Conservation (phyloP, 1,140 invertebrate genomes). For the Drosophila kohkoa region DNA sequence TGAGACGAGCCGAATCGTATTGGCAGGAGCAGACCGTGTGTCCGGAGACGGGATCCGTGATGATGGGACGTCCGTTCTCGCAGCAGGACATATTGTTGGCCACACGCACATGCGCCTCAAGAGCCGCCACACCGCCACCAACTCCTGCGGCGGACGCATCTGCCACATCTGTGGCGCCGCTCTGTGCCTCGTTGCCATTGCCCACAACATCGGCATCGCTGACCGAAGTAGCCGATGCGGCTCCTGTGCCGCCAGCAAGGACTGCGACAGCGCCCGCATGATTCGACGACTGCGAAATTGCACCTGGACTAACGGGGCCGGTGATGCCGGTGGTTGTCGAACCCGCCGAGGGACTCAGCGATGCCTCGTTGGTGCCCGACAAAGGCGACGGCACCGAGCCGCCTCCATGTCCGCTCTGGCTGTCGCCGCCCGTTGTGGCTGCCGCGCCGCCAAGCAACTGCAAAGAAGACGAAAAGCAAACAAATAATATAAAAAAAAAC, state of each 20-base stretch:
- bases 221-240: conserved; percentile 19
- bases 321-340: conserved; percentile 86
- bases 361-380: conserved; percentile 87
- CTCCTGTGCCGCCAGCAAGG: background rate
- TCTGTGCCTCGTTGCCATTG: conserved; percentile 84
- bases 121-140: conserved; percentile 64
- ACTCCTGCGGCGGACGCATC: no score
- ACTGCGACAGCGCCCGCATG: conserved; percentile 58
- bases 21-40: conserved; percentile 98
- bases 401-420: conserved; percentile 72
- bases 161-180: no score
- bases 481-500: background rate
- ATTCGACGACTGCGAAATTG: conserved; percentile 88
- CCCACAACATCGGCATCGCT: conserved; percentile 82
- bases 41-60: conserved; percentile 97
- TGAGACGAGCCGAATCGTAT: conserved; percentile 93
- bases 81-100: conserved; percentile 90
- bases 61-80: conserved; percentile 96
- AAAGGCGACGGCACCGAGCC: conserved; percentile 79
- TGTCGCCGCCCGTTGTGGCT: conserved; percentile 53
- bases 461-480: conserved; percentile 16
- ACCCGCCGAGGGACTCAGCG: conserved; percentile 87
- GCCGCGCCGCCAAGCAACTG: conserved; percentile 67
- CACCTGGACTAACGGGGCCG: conserved; percentile 90
- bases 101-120: conserved; percentile 71